phyloP scores from a whole-genome alignment of 2,888 invertebrate genomes.

The Dermolepida albohirtum region DNA sequence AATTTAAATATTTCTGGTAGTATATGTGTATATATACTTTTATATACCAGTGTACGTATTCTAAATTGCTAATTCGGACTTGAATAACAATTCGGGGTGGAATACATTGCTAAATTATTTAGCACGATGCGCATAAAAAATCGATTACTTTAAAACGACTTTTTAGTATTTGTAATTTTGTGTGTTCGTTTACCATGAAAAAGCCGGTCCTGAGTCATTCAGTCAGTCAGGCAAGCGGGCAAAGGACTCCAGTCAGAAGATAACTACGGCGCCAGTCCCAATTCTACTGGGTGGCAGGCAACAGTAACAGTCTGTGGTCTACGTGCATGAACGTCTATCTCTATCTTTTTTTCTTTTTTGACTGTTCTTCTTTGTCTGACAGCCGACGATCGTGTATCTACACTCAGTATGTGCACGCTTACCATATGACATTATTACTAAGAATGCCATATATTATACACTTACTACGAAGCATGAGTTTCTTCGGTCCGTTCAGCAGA shows the following conservation, averaged over 20 bases:
- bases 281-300: conserved; percentile 58
- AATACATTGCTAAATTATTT: no score
- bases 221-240: conserved; percentile 42
- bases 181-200: conserved; percentile 14
- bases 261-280: conserved; percentile 60
- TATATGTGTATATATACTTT: no score
- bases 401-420: conserved; percentile 6
- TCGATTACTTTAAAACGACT: conserved; percentile 13
- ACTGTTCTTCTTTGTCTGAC: not conserved
- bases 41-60: no score
- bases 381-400: not conserved
- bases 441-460: conserved; percentile 25
- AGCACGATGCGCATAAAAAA: not conserved
- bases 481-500: conserved; percentile 9
- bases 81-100: no score
- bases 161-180: conserved; percentile 22
- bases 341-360: conserved; percentile 16
- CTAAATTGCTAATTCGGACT: no score
- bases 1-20: no score
- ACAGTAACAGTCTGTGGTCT: conserved; percentile 46
- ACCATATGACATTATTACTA: conserved; percentile 32
- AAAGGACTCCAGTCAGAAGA: conserved; percentile 54
- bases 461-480: not conserved
- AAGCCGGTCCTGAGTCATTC: conserved; percentile 41
- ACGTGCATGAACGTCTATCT: conserved; percentile 43